phyloP scores from a whole-genome alignment of 2,888 invertebrate genomes.

The Drosophila stalkeri region DNA sequence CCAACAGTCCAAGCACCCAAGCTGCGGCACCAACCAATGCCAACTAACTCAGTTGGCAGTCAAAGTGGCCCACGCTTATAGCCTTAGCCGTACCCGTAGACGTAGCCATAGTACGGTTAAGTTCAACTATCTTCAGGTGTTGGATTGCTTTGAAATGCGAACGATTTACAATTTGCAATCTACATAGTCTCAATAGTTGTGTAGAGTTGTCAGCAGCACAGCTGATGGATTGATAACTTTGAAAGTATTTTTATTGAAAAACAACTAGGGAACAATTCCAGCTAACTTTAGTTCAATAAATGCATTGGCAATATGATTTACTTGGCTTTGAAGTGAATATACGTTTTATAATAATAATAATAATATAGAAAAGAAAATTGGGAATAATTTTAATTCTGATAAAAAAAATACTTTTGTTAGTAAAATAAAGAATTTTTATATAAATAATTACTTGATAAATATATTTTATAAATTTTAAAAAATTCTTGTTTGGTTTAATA shows the following conservation, averaged over 20 bases:
- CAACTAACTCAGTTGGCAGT: slow-evolving; percentile 1
- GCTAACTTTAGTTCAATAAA: neutral
- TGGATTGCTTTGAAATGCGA: slow-evolving; percentile 56
- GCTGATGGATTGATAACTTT: neutral
- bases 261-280: neutral
- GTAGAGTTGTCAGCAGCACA: slow-evolving; percentile 21
- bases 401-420: too few species aligned
- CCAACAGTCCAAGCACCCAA: neutral
- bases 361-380: too few species aligned
- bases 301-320: neutral
- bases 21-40: neutral
- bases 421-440: too few species aligned
- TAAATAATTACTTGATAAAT: too few species aligned
- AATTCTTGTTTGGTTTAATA: too few species aligned
- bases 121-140: slow-evolving; percentile 60
- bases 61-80: slow-evolving; percentile 1
- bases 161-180: slow-evolving; percentile 52
- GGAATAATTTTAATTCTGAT: too few species aligned
- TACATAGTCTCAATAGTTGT: slow-evolving; percentile 50
- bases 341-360: too few species aligned
- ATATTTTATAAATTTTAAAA: too few species aligned
- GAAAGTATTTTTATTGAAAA: neutral
- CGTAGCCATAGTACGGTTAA: slow-evolving; percentile 38
- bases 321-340: neutral
- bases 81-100: neutral